Evolutionary conservation across 1,140 invertebrate genomes (phyloP).

Genomic region (Calliphora vicina): DNA sequence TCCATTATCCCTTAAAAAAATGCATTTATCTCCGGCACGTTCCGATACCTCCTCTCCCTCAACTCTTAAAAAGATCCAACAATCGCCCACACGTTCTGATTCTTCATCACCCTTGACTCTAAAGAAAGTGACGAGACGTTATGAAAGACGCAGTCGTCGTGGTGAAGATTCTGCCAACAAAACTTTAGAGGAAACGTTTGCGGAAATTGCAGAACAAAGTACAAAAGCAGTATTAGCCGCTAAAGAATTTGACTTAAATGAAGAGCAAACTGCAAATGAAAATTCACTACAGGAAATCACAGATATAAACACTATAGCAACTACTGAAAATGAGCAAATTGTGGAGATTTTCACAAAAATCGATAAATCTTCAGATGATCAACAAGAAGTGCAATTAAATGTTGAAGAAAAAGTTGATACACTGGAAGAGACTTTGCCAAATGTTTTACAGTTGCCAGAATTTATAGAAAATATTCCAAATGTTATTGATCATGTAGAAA

Average conservation of each 20-base stretch:
- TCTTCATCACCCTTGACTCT: background rate
- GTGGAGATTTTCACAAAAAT: background rate
- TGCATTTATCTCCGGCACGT: background rate
- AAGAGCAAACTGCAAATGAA: background rate
- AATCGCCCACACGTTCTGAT: constrained; percentile 6
- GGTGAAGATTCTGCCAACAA: constrained; percentile 13
- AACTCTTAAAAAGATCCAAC: background rate
- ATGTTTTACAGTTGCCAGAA: background rate
- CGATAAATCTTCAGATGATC: background rate
- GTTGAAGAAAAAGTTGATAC: background rate
- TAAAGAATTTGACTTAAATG: background rate
- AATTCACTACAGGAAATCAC: background rate
- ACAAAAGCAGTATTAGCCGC: constrained; percentile 29
- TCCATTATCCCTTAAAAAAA: background rate
- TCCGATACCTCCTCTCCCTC: background rate
- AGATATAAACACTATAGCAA: background rate
- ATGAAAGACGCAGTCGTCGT: constrained; percentile 35
- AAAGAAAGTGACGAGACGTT: constrained; percentile 27
- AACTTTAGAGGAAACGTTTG: constrained; percentile 38
- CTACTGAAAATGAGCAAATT: background rate
- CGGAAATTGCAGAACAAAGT: constrained; percentile 39
- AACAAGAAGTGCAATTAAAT: background rate
- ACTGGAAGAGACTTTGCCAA: background rate
- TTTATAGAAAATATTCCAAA: background rate
- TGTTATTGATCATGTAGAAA: background rate